Percentiles rank a stretch among this genome's conserved stretches.
These are phyloP conservation scores for Cetoscarus ocellatus DNA, from an alignment of 2,797 vertebrate genomes.

Conservation along the genomic window DNA sequence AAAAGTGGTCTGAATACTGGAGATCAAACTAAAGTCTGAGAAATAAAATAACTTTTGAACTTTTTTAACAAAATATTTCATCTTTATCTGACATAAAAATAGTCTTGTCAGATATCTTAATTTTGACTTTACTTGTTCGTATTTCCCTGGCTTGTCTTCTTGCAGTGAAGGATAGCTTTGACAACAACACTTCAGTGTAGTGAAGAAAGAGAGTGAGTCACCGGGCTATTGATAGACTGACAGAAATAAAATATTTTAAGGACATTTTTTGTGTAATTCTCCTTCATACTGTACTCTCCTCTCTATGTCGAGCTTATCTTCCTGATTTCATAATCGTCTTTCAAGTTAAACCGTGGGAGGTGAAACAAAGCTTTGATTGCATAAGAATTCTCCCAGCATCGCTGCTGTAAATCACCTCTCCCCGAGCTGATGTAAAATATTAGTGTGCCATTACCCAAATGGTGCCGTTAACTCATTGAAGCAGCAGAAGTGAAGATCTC, in stretches of 20 bases:
- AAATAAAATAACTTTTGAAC: too few species aligned
- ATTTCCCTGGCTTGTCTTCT: neutral
- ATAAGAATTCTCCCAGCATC: slow-evolving; percentile 67
- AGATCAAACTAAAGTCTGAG: too few species aligned
- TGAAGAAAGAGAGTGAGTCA: neutral
- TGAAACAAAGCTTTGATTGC: slow-evolving; percentile 79
- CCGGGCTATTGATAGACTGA: neutral
- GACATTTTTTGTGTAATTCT: neutral
- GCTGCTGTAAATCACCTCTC: slow-evolving; percentile 77
- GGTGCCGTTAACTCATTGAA: slow-evolving; percentile 66
- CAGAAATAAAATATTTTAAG: slow-evolving; percentile 8
- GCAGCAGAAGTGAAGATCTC: slow-evolving; percentile 53
- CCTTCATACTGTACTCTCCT: slow-evolving; percentile 18
- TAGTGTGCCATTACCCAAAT: slow-evolving; percentile 82
- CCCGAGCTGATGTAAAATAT: slow-evolving; percentile 78
- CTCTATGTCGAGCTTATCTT: slow-evolving; percentile 28
- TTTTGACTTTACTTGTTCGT: too few species aligned
- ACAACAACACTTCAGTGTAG: neutral
- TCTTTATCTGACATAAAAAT: too few species aligned
- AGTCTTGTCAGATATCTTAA: too few species aligned
- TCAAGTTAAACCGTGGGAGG: slow-evolving; percentile 72
- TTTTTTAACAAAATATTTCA: too few species aligned
- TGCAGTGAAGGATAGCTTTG: neutral
- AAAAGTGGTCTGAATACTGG: too few species aligned
- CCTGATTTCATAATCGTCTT: slow-evolving; percentile 77